phyloP scores from a whole-genome alignment of 2,888 invertebrate genomes.

The Cerceris ruficornis region DNA sequence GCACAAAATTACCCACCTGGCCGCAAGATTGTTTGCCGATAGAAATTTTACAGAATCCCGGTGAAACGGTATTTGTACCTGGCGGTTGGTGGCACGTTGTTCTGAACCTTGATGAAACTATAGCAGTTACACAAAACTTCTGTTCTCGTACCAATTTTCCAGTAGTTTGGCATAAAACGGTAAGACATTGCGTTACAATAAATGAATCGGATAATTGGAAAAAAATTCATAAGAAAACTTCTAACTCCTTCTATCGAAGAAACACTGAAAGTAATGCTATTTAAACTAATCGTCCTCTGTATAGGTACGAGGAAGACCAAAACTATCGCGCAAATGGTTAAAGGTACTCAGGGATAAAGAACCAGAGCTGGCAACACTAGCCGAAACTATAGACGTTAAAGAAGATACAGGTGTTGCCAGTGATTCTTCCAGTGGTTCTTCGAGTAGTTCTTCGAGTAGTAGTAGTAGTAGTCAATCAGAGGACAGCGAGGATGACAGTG shows the following conservation, averaged over 20 bases:
- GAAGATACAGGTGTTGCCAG: constrained; percentile 95
- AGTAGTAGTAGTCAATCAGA: constrained; percentile 86
- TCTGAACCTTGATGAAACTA: constrained; percentile 96
- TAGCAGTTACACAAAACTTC: constrained; percentile 99
- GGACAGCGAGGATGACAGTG: constrained; percentile 89
- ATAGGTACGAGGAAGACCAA: constrained; percentile 93
- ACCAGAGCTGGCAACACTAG: constrained; percentile 89
- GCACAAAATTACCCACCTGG: constrained; percentile 94
- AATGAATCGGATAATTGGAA: background rate
- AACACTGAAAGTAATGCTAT: background rate
- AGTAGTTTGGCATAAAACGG: constrained; percentile 98
- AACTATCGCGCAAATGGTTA: constrained; percentile 96
- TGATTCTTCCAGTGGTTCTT: constrained; percentile 94
- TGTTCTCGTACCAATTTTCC: constrained; percentile 98
- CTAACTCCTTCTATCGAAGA: background rate
- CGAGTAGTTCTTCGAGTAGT: constrained; percentile 88
- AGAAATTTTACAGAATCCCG: constrained; percentile 96
- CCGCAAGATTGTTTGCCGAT: constrained; percentile 95
- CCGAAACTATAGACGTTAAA: constrained; percentile 92
- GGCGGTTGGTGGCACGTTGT: constrained; percentile 99
- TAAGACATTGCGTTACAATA: constrained; percentile 51
- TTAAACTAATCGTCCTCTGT: constrained; percentile 1
- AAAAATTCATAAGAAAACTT: background rate
- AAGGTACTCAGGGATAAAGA: constrained; percentile 88
- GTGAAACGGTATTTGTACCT: constrained; percentile 99